Conservation (phyloP, 2,113 vertebrate genomes). For the Carettochelys insculpta region DNA sequence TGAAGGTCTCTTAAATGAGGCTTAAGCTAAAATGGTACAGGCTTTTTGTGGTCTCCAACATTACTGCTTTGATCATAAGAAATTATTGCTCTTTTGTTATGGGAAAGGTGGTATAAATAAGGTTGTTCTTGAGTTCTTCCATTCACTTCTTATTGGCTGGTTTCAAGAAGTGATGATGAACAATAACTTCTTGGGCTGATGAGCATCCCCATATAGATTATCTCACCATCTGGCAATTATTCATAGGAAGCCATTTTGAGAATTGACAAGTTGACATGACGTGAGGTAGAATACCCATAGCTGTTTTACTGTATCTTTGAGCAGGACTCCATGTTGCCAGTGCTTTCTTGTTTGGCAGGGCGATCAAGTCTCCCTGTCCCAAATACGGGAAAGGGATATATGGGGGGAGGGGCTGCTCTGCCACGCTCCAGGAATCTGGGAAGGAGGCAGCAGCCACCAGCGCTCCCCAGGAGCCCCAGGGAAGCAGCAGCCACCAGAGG, state of each 20-base stretch:
- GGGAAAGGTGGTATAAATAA: background rate
- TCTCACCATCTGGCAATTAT: slow-evolving; percentile 10
- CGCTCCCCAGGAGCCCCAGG: too few species aligned
- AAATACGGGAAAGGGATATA: too few species aligned
- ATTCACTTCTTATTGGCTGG: slow-evolving; percentile 17
- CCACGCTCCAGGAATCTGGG: too few species aligned
- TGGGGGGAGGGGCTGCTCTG: too few species aligned
- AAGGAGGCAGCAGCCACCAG: too few species aligned
- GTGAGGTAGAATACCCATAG: slow-evolving; percentile 31
- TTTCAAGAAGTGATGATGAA: slow-evolving; percentile 16
- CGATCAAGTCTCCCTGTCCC: too few species aligned
- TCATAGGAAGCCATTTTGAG: background rate
- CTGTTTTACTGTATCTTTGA: slow-evolving; percentile 32
- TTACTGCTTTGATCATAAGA: background rate
- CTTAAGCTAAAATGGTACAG: background rate
- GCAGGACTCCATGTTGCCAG: background rate
- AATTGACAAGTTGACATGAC: slow-evolving; percentile 32
- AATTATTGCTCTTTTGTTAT: accelerated
- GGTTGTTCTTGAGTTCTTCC: slow-evolving; percentile 11
- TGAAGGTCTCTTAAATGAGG: background rate
- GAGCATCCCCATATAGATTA: background rate
- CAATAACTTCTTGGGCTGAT: slow-evolving; percentile 23
- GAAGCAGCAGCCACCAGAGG: too few species aligned
- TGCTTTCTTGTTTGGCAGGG: too few species aligned
- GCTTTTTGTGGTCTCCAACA: background rate